Evolutionary conservation across 2,797 vertebrate genomes (phyloP), one percentile per base, ranked within the genome.

Genomic region (Intellagama lesueurii): DNA sequence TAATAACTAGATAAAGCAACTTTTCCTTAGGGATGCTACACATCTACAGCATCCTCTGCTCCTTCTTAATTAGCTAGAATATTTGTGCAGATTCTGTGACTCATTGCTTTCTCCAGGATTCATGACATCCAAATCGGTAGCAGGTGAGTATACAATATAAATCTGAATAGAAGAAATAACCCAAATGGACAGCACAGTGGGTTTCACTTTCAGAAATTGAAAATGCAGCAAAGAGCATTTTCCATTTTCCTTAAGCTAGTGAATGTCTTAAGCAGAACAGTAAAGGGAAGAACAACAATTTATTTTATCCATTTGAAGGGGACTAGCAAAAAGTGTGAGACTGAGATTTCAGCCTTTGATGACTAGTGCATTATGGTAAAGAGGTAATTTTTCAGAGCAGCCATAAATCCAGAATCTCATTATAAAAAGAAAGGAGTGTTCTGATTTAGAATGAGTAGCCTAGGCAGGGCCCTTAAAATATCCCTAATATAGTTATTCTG

Each of bases 261-360:
- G 6, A 86, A 78, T 0, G 5, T 47, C 44, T 90, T 90, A 79
- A 92, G 83, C 17, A 76, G 64, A 30, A 81, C 8, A 88, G 72
- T 91, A 92, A 2, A 76, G 75, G 91, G 19, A 0, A 0, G 30
- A 85, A 9, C 0, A 87, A 19, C 40, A 77, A 90, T 86, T 92
- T 88, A 88, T 91, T 88, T 86, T 88, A 7, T 24, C 90, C 30
- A 81, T 68, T 66, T 86, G 16, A 92, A 92, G 35, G n/a, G 89
- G 24, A 87, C 12, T 78, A 17, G 47, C 32, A 87, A 89, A 83
- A 1, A 64, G 11, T 76, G 85, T 22, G 79, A 44, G 72, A 77
- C 79, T 44, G 47, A 86, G 79, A 90, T 76, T 90, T 49, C 52
- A 68, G 2, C 4, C 4, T 83, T 32, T 90, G 76, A 4, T 85